A percentile compares a stretch with the other conserved stretches of the same genome.
phyloP scores from a whole-genome alignment of 2,113 vertebrate species.

The Eurystomus gularis region DNA sequence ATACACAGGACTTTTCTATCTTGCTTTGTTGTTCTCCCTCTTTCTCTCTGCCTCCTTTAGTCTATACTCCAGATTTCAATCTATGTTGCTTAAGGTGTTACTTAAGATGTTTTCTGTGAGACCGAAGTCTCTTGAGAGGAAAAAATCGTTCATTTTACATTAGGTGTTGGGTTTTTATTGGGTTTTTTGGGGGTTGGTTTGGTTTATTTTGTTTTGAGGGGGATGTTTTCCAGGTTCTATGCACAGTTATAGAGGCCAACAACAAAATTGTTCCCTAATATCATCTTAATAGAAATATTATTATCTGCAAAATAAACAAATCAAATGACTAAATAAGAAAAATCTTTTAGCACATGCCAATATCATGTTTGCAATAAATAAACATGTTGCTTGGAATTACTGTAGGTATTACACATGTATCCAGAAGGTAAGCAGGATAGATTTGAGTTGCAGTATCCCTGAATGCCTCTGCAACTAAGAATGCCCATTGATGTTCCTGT shows the following conservation, averaged over 20 bases:
- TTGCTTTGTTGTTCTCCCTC: neutral
- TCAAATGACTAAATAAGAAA: neutral
- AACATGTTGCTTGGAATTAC: neutral
- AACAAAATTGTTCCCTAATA: neutral
- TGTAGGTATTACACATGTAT: neutral
- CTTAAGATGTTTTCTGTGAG: too few relatives aligned
- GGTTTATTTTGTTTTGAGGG: neutral
- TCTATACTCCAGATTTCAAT: neutral
- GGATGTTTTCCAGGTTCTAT: neutral
- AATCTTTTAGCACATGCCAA: neutral
- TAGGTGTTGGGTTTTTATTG: accelerated
- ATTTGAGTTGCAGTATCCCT: neutral
- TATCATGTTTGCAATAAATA: neutral
- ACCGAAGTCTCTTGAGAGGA: neutral
- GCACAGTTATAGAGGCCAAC: neutral
- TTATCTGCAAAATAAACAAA: neutral
- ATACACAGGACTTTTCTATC: neutral
- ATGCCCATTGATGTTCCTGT: neutral
- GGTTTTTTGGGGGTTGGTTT: neutral
- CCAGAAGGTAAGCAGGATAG: neutral
- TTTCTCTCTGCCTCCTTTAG: neutral
- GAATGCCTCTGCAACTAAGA: neutral
- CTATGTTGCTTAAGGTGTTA: accelerated
- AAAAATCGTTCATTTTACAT: neutral
- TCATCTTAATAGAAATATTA: neutral